These are phyloP conservation scores for Tetranychus truncatus DNA, from an alignment of 2,888 invertebrate species.

Conservation along the genomic window DNA sequence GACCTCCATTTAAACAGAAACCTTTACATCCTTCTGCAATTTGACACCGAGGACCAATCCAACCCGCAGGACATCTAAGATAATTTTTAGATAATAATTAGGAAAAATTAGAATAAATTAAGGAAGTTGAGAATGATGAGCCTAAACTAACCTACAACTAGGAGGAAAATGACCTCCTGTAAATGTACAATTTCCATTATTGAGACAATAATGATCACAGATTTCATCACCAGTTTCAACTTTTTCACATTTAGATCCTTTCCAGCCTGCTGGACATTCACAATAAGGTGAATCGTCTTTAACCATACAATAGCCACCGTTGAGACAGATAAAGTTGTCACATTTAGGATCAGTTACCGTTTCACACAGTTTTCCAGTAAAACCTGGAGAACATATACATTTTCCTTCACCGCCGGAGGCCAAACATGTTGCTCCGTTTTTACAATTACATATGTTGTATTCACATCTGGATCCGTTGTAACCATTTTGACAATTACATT, in stretches of 20 bases:
- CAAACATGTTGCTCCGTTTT: constrained; percentile 36
- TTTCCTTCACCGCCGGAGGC: constrained; percentile 27
- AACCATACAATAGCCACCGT: constrained; percentile 41
- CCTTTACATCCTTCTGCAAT: constrained; percentile 40
- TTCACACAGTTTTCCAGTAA: constrained; percentile 30
- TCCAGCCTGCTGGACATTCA: constrained; percentile 88
- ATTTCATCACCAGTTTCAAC: constrained; percentile 26
- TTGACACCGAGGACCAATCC: constrained; percentile 42
- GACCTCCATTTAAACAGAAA: constrained; percentile 44
- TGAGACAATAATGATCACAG: constrained; percentile 25
- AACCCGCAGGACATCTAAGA: constrained; percentile 38
- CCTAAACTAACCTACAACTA: constrained; percentile 34
- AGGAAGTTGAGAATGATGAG: constrained; percentile 6
- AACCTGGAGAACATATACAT: constrained; percentile 34
- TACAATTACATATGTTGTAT: constrained; percentile 38
- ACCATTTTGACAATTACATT: constrained; percentile 37
- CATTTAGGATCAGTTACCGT: constrained; percentile 23
- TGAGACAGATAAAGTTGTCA: constrained; percentile 32
- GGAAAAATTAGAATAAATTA: constrained; percentile 8
- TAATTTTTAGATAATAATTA: neutral
- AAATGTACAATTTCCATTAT: constrained; percentile 27
- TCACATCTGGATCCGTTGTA: constrained; percentile 39
- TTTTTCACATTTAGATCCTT: constrained; percentile 72
- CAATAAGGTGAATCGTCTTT: constrained; percentile 40
- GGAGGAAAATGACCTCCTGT: constrained; percentile 28